Conservation (phyloP, 2,797 vertebrate species). For the Gobionotothen gibberifrons region DNA sequence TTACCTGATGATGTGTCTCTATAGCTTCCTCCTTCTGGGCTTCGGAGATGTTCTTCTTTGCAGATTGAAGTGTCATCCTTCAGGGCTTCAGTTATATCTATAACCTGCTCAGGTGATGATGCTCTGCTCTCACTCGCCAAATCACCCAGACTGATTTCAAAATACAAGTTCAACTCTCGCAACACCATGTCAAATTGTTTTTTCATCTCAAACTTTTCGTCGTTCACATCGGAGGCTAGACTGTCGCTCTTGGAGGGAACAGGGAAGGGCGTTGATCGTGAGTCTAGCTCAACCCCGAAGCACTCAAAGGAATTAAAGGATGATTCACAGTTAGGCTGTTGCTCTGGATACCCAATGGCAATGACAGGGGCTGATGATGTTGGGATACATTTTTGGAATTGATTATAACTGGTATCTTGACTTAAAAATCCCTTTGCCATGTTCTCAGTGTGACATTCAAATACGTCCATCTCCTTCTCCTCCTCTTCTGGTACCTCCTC, state of each 20-base stretch:
- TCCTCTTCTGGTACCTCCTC: conserved; percentile 30
- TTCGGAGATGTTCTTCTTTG: conserved; percentile 37
- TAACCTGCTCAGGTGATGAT: conserved; percentile 55
- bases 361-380: conserved; percentile 38
- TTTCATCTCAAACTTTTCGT: conserved; percentile 84
- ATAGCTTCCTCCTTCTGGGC: conserved; percentile 22
- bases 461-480: conserved; percentile 23
- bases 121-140: conserved; percentile 33
- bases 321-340: conserved; percentile 28
- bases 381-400: conserved; percentile 42
- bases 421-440: conserved; percentile 28
- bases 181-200: conserved; percentile 87
- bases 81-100: conserved; percentile 34
- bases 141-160: conserved; percentile 83
- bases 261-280: conserved; percentile 8
- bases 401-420: conserved; percentile 32
- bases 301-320: conserved; percentile 7
- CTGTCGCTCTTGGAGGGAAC: background rate
- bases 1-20: conserved; percentile 63
- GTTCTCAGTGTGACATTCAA: conserved; percentile 35
- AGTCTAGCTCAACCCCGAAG: conserved; percentile 31
- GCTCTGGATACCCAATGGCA: conserved; percentile 9
- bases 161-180: conserved; percentile 87
- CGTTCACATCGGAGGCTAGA: conserved; percentile 11
- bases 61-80: conserved; percentile 37